Base-by-base conservation (phyloP, 2,888 invertebrate species). In the Drosophila leonis region DNA sequence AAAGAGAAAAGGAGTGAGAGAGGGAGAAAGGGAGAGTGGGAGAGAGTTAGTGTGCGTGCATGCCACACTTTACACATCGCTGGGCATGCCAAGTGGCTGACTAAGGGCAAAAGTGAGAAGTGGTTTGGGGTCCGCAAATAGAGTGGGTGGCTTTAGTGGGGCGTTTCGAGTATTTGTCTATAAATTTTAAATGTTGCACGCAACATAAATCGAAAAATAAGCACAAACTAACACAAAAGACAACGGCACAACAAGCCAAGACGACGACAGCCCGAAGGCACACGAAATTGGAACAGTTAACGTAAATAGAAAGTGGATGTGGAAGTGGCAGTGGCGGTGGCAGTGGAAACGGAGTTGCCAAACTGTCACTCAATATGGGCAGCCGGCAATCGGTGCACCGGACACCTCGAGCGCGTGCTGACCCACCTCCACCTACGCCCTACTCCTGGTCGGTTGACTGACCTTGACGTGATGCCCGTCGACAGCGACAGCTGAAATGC, bases 181-280 rank as follows among this genome's bases (percentile, higher is more conserved):
- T 88, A 78, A 86, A 85, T 85, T 90, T 85, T 90, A 88, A 90
- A 85, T 85, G 84, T 67, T 80, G 81, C 89, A 85, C 89, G 90
- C 83, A 88, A 90, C 84, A 80, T 81, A 83, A 78, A 88, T 75
- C 89, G 81, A 77, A 90, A 90, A 90, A 73, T 63, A 86, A 86
- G 87, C 78, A 75, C 81, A 75, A 83, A 75, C 83, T 74, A 68
- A 33, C 59, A 69, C 67, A 62, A 60, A 56, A 60, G 64, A 72
- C 70, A 60, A 57, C 44, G 48, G 55, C 42, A 42, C 24, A 49
- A 15, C 15, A 51, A 49, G 59, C 37, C 15, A 24, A 42, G 42
- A 44, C 35, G 33, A 41, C 24, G 49, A 33, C 48, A 48, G 51
- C 20, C 31, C 18, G 13, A 18, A 33, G 33, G 51, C 33, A 13